Base-by-base conservation (phyloP, 92 coral and sea anemone genomes). In the Isaurus tuberculatus region DNA sequence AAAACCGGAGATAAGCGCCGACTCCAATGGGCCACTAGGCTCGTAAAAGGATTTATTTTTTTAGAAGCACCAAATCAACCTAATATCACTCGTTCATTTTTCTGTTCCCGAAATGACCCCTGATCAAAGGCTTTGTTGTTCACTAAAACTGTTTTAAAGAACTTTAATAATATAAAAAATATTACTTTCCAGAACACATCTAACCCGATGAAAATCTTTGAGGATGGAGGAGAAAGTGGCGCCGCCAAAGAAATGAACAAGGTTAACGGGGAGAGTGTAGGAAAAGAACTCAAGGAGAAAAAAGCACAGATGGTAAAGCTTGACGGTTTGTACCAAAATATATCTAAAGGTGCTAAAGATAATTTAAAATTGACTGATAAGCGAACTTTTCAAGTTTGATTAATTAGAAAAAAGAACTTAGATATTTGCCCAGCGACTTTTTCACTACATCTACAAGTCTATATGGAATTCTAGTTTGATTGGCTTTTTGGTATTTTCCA, bases 201-300 rank as follows among this genome's bases (percentile, higher is more conserved):
- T 31, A 5, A 28, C 5, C 78, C 78, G 13, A 43, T 72, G 78
- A 19, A 72, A 28, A 0, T 72, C 20, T 72, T 72, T 72, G 78
- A 72, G 16, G 78, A 55, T 5, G 78, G 30, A 14, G 23, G 33
- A 31, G 57, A 14, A 28, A 43, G 33, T 26, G 32, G 34, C 69
- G 17, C 19, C 0, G 53, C 44, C 10, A 1, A 40, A 40, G 44
- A 40, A 40, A 40, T 40, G 44, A 40, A n/a, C 8, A 20, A 55
- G 23, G 9, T n/a, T 9, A 63, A 63, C 31, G 69, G 31, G 32
- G 37, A 44, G 25, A 28, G 14, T 2, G 34, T 3, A 29, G 11
- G 14, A 31, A 4, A 27, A 7, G 19, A 70, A 70, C 31, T 10
- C 5, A 70, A 70, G 33, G 78, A 44, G 33, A 26, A 10, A 25